Conservation (phyloP, 2,888 invertebrate species). For the Mesochorus sp. region DNA sequence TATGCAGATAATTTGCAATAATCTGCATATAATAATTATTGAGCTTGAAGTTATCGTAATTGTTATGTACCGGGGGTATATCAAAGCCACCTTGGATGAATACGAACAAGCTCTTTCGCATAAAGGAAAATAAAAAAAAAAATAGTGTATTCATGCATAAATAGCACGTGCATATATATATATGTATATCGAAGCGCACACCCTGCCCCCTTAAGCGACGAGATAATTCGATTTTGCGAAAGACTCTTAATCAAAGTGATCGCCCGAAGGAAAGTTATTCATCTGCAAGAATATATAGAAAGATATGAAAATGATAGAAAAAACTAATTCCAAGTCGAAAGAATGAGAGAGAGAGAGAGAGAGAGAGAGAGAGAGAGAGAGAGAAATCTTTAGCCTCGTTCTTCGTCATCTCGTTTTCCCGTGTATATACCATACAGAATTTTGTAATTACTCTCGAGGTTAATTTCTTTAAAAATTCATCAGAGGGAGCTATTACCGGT, state of each 20-base stretch:
- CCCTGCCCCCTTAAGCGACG: not conserved
- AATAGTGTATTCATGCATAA: not conserved
- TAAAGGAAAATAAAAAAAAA: not conserved
- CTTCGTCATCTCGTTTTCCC: not conserved
- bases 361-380: too few relatives aligned
- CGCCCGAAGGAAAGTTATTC: slow-evolving; percentile 33
- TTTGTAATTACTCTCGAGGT: slow-evolving; percentile 12
- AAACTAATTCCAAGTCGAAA: slow-evolving; percentile 34
- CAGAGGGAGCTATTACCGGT: not conserved
- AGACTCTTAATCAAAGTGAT: slow-evolving; percentile 42
- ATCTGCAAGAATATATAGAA: slow-evolving; percentile 3
- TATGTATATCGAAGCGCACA: not conserved
- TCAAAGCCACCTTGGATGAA: too few relatives aligned
- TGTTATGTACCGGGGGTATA: too few relatives aligned
- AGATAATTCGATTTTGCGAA: not conserved
- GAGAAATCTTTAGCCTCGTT: not conserved
- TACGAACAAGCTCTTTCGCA: not conserved
- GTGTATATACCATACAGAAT: too few relatives aligned
- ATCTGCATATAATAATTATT: too few relatives aligned
- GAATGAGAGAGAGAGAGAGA: too few relatives aligned
- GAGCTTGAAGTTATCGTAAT: too few relatives aligned
- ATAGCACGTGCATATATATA: not conserved
- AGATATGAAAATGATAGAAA: slow-evolving; percentile 18
- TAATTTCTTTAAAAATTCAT: slow-evolving; percentile 30
- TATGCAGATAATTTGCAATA: too few relatives aligned